A percentile compares a stretch with the other conserved stretches of the same genome.
These are phyloP conservation scores for Muscicapa adusta DNA, from an alignment of 2,113 vertebrate species.

Conservation along the genomic window DNA sequence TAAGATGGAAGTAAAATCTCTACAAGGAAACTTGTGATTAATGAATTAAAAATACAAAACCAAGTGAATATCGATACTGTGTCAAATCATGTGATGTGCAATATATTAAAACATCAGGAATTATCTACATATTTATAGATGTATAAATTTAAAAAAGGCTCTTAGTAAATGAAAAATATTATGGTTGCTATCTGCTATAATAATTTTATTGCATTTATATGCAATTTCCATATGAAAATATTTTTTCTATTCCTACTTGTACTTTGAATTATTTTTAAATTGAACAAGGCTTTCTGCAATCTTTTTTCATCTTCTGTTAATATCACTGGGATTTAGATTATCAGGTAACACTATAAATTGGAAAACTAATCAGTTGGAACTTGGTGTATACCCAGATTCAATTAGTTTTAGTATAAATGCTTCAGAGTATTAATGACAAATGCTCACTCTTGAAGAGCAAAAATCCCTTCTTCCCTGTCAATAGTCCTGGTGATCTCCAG, in stretches of 20 bases:
- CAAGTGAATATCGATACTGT: not conserved
- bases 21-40: not conserved
- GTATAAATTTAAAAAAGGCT: not conserved
- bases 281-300: not conserved
- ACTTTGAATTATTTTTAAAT: not conserved
- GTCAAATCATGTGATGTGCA: not conserved
- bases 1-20: not conserved
- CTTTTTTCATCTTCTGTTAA: not conserved
- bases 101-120: not conserved
- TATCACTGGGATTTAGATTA: not conserved
- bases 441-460: not conserved
- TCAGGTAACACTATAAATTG: not conserved
- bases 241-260: not conserved
- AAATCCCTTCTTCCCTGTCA: not conserved
- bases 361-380: not conserved
- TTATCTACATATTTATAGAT: not conserved
- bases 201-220: not conserved
- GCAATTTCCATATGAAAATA: not conserved
- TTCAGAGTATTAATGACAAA: not conserved
- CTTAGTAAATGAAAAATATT: not conserved
- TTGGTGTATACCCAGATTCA: not conserved
- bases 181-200: not conserved
- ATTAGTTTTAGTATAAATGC: not conserved
- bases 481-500: not conserved
- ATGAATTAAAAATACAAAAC: not conserved